phyloP scores from a whole-genome alignment of 2,797 vertebrate species.

The Galaxias olidus region DNA sequence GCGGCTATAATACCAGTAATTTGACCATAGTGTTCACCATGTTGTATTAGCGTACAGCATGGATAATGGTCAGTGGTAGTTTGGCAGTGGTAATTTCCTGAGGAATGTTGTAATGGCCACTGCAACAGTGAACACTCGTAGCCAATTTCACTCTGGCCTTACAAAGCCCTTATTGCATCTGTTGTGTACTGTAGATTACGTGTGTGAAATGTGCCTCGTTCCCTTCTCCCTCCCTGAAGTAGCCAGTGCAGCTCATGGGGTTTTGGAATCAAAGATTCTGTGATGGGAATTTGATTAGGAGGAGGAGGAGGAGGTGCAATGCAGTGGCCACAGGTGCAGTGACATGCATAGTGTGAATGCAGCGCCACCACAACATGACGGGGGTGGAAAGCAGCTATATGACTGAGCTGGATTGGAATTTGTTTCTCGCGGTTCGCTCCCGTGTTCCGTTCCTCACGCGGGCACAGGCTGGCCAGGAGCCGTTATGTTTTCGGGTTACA shows the following conservation, averaged over 20 bases:
- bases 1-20: too few relatives aligned
- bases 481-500: slow-evolving; percentile 56
- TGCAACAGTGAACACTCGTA: background rate
- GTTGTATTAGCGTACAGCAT: background rate
- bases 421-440: slow-evolving; percentile 62
- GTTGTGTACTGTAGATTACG: slow-evolving; percentile 53
- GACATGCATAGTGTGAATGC: slow-evolving; percentile 60
- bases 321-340: slow-evolving; percentile 62
- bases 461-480: slow-evolving; percentile 50
- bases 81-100: too few relatives aligned
- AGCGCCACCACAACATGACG: slow-evolving; percentile 60
- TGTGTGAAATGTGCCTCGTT: slow-evolving; percentile 61
- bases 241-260: slow-evolving; percentile 46
- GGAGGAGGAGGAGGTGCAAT: slow-evolving; percentile 46
- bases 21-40: background rate
- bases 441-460: slow-evolving; percentile 65
- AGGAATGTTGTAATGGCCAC: too few relatives aligned
- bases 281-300: slow-evolving; percentile 47
- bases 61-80: too few relatives aligned
- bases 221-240: slow-evolving; percentile 39
- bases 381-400: slow-evolving; percentile 52
- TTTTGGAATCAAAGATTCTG: slow-evolving; percentile 44
- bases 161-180: slow-evolving; percentile 56
- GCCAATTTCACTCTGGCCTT: background rate
- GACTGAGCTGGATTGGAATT: slow-evolving; percentile 71